Base-by-base conservation (phyloP, 2,113 vertebrate genomes). In the Scytalopus superciliaris region DNA sequence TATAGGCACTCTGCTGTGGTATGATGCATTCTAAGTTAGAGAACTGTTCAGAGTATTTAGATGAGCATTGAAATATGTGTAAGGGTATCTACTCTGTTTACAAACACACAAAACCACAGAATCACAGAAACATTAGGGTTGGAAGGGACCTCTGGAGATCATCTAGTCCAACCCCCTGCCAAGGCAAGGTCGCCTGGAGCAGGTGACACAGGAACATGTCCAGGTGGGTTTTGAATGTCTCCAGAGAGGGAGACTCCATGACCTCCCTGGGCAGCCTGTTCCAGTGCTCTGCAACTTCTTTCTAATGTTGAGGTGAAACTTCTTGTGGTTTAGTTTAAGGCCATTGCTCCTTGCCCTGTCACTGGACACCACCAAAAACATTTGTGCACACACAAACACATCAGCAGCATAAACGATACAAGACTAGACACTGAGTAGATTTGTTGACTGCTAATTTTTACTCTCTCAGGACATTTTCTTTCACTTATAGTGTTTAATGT, bases 381-480 rank as follows among this genome's bases (percentile, higher is more conserved):
- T 63, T 85, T 83, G 30, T 79, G 33, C 55, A 45, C n/a, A 52
- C 11, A 62, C 49, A 80, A 91, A 84, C 56, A 49, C 1, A 1
- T 75, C 87, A 81, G 25, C 56, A 75, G 44, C 47, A 5, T 9
- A 64, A 64, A 16, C 0, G 0, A 69, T 70, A 73, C 50, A 53
- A 63, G 63, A 79, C 13, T 50, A 87, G 62, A 86, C 63, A 70
- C 3, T 42, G 35, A 69, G 23, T 56, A 79, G 70, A 73, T 91
- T 93, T 90, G 76, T 52, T 88, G 76, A 60, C 37, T 64, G 73
- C 16, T 94, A 89, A 78, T 94, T 90, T 90, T 86, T 95, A 68
- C 56, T 95, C 90, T 96, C 79, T 67, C 47, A 64, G 93, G 88
- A 90, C 33, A 44, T 40, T 87, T 60, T 77, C 55, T 83, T 90